These are phyloP conservation scores for Macrocentrus cingulum DNA, from an alignment of 1,140 invertebrate genomes.

Conservation along the genomic window DNA sequence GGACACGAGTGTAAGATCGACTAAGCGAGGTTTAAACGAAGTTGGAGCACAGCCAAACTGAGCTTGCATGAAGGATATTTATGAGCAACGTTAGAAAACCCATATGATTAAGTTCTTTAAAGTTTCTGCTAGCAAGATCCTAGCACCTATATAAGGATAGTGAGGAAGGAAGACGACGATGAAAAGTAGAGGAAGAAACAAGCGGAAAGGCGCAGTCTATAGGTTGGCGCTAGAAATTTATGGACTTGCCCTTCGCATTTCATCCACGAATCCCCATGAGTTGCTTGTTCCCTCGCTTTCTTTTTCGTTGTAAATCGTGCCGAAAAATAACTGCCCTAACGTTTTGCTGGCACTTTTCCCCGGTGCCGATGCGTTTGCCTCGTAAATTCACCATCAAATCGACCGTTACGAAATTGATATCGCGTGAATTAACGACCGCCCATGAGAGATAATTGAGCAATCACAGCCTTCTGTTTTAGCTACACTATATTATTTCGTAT, in stretches of 20 bases:
- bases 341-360: neutral
- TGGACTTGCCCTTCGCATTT: slow-evolving; percentile 17
- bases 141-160: neutral
- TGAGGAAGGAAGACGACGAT: neutral
- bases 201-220: neutral
- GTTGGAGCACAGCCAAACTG: slow-evolving; percentile 40
- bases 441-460: neutral
- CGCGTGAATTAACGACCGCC: neutral
- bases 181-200: slow-evolving; percentile 13
- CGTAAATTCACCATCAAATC: slow-evolving; percentile 3
- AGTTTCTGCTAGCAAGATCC: slow-evolving; percentile 31
- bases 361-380: neutral
- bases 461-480: neutral
- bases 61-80: slow-evolving; percentile 44
- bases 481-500: neutral
- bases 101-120: slow-evolving; percentile 43
- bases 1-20: slow-evolving; percentile 33
- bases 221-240: slow-evolving; percentile 17
- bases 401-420: slow-evolving; percentile 2
- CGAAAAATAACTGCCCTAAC: neutral
- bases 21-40: slow-evolving; percentile 40
- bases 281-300: neutral
- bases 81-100: slow-evolving; percentile 42
- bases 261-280: slow-evolving; percentile 16
- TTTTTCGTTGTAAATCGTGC: slow-evolving; percentile 5